Conservation (phyloP, 2,113 vertebrate species). For the Gymnocephalus cernua region DNA sequence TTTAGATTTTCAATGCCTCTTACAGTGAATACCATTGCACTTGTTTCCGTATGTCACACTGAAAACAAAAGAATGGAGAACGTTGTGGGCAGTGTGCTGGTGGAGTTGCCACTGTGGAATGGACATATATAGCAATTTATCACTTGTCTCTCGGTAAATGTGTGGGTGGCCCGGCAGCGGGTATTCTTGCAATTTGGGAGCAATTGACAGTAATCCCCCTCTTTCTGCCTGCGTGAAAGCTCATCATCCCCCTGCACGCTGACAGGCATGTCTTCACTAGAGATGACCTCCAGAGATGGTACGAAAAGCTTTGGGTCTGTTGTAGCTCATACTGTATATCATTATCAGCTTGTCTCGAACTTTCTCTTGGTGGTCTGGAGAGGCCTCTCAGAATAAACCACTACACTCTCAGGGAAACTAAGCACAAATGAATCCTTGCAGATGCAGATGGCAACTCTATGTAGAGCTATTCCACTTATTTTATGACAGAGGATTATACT, state of each 20-base stretch:
- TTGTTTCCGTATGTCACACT: constrained; percentile 49
- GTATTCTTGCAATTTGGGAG: constrained; percentile 83
- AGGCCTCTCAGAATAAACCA: constrained; percentile 23
- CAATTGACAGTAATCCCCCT: constrained; percentile 82
- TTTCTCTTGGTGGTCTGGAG: constrained; percentile 51
- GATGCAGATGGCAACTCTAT: background rate
- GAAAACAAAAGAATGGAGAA: constrained; percentile 19
- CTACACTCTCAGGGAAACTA: constrained; percentile 10
- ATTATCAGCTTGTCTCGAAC: constrained; percentile 43
- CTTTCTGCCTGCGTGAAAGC: constrained; percentile 70
- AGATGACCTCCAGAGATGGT: constrained; percentile 52
- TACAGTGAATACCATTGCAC: constrained; percentile 15
- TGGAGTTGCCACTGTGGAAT: constrained; percentile 68
- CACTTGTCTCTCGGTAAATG: constrained; percentile 73
- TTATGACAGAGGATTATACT: constrained; percentile 4
- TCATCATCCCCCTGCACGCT: constrained; percentile 59
- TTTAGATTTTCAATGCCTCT: constrained; percentile 26
- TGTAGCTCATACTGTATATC: constrained; percentile 50
- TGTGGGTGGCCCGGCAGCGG: constrained; percentile 79
- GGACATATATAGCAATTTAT: constrained; percentile 80
- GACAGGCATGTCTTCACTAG: constrained; percentile 58
- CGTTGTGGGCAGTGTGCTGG: constrained; percentile 42
- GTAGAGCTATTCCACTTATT: background rate
- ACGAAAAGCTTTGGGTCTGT: constrained; percentile 26
- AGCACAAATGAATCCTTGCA: background rate